Evolutionary conservation across 1,140 invertebrate genomes (phyloP), one percentile per base, ranked within the genome.

Genomic region (Harlomillsia oculata): DNA sequence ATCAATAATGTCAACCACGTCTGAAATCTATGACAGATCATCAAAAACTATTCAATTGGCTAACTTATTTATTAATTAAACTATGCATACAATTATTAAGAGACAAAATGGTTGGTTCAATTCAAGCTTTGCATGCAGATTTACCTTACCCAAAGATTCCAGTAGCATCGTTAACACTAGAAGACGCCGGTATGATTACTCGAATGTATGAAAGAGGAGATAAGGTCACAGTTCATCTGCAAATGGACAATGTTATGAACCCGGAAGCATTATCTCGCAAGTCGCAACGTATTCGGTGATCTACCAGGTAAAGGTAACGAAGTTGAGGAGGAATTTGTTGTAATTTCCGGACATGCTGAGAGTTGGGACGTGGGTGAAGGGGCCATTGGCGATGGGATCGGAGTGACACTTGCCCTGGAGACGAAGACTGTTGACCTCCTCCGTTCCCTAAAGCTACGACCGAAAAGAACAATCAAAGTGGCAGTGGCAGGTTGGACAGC

Each of bases 401-500:
- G 77, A 16, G 69, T 71, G 26, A 72, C 76, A 40, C 74, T 78
- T n/a, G 71, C 75, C 2, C 74, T 72, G 71, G 69, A 73, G 44
- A 72, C 72, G 11, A n/a, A n/a, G n/a, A 74, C 74, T 8, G 60
- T 75, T 14, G 64, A 67, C 13, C 60, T 75, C 8, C 53, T 79
- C 4, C 69, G 68, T 45, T 55, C 69, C 37, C 64, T 80, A 8
- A 48, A 67, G 14, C 66, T 77, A 14, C 66, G 64, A 53, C 73
- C 75, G 9, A 69, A 69, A 45, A 62, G 76, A 32, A 80, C 78
- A 5, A 51, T 79, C n/a, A 60, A 76, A 37, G 64, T 68, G 21
- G 69, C 78, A 13, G 57, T 79, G n/a, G n/a, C n/a, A n/a, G 61
- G 77, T n/a, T 79, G 74, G 73, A 78, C 78, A 6, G 74, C 67